phyloP scores from a whole-genome alignment of 2,888 invertebrate genomes.

The Aspidapion aeneum region DNA sequence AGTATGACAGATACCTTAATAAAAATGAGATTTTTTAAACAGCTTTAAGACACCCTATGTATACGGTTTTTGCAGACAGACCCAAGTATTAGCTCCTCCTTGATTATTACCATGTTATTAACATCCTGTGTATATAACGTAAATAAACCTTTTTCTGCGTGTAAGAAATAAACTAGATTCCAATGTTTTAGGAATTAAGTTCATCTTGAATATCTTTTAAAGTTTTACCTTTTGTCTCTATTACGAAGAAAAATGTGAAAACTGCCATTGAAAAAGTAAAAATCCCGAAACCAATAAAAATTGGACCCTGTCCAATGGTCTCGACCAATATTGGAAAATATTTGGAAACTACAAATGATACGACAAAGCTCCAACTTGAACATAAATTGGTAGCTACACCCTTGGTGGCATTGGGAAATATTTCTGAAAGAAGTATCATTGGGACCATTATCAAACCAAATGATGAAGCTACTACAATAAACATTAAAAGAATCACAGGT shows the following conservation, averaged over 20 bases:
- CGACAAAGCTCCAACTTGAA: conserved; percentile 72
- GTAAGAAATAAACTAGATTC: too few relatives aligned
- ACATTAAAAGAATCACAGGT: conserved; percentile 63
- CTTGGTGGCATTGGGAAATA: conserved; percentile 76
- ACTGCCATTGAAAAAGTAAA: conserved; percentile 61
- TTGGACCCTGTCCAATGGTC: conserved; percentile 59
- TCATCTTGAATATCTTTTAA: conserved; percentile 78
- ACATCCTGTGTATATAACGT: too few relatives aligned
- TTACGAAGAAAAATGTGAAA: conserved; percentile 71
- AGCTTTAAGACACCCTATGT: too few relatives aligned
- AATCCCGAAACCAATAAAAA: conserved; percentile 69
- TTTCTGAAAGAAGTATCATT: conserved; percentile 79
- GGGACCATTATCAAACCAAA: conserved; percentile 74
- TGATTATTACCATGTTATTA: too few relatives aligned
- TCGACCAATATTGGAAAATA: conserved; percentile 58
- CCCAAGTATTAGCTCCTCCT: too few relatives aligned
- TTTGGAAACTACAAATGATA: conserved; percentile 73
- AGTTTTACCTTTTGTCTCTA: conserved; percentile 87
- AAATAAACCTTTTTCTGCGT: too few relatives aligned
- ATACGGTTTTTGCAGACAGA: too few relatives aligned
- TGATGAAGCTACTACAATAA: conserved; percentile 70
- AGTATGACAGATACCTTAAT: too few relatives aligned
- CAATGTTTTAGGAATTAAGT: conserved; percentile 59
- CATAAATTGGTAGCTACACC: conserved; percentile 70
- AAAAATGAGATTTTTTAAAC: too few relatives aligned